Evolutionary conservation across 2,888 invertebrate genomes (phyloP), one percentile per base, ranked within the genome.

Genomic region (Leptinotarsa peninsularis): DNA sequence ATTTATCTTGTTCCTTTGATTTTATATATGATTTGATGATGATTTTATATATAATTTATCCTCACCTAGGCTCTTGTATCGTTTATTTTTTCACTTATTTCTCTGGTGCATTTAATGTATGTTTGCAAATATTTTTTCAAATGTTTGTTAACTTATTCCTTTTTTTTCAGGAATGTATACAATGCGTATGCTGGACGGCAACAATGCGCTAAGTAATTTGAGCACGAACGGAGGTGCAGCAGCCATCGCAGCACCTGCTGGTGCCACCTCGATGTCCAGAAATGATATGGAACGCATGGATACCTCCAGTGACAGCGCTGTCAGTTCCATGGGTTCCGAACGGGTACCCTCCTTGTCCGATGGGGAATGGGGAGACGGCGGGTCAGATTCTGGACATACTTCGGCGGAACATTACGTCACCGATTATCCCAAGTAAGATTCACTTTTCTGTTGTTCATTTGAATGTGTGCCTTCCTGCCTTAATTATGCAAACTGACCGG

Each of bases 301-400:
- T 86, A 95, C 96, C 0, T 95, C 95, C 18, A 96, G 95, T 73
- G 97, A 97, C 88, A 96, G 96, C 85, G 96, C 96, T 0, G 96
- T 96, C 52, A 96, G 96, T 77, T 96, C 96, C 2, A 96, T 97
- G 96, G 96, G 96, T 4, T 96, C 96, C 2, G 96, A 97, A 85
- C 91, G 96, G 17, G 96, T 96, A 14, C 95, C 96, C 4, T 96
- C 96, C 0, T 89, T 96, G 2, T 96, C 96, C 1, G 96, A 96
- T 85, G 94, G 95, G 3, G 96, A 96, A 85, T 96, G 96, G 96
- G 95, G 96, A 87, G 96, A 96, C 86, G 92, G 91, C 58, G 96
- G 96, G 49, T 95, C 94, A 69, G 96, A 96, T 85, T 95, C 96
- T 0, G 92, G 91, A 72, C 92, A 92, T 80, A 91, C 91, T n/a